These are phyloP conservation scores for Ancistrus triradiatus DNA, from an alignment of 2,113 vertebrate genomes.

Conservation along the genomic window DNA sequence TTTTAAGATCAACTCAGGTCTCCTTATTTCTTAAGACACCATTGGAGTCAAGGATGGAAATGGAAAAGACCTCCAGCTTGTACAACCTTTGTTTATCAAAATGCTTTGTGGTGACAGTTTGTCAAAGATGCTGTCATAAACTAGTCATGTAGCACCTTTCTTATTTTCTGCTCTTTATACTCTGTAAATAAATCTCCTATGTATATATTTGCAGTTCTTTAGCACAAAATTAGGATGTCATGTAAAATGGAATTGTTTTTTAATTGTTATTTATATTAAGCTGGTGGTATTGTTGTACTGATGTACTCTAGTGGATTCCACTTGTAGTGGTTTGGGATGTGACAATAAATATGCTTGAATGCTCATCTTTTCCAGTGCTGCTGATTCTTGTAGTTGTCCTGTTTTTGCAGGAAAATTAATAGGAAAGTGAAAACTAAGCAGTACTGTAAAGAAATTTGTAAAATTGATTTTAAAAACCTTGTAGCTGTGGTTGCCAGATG, in stretches of 20 bases:
- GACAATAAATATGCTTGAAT: constrained; percentile 48
- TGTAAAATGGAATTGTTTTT: constrained; percentile 46
- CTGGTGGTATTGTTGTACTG: constrained; percentile 36
- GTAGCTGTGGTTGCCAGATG: too few species aligned
- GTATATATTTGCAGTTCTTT: constrained; percentile 47
- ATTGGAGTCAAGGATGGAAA: constrained; percentile 21
- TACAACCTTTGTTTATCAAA: constrained; percentile 21
- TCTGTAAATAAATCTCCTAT: constrained; percentile 39
- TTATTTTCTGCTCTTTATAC: constrained; percentile 49
- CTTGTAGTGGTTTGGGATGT: constrained; percentile 36
- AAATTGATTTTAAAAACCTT: too few species aligned
- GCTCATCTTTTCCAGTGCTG: neutral
- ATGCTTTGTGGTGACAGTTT: constrained; percentile 39
- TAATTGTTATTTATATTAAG: constrained; percentile 39
- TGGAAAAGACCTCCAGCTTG: constrained; percentile 35
- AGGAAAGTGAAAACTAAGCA: too few species aligned
- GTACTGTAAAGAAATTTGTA: too few species aligned
- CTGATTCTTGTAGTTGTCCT: too few species aligned
- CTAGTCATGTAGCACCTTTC: constrained; percentile 42
- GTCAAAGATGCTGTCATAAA: constrained; percentile 35
- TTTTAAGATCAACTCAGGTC: constrained; percentile 51
- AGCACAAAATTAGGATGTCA: constrained; percentile 48
- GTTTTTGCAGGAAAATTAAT: too few species aligned
- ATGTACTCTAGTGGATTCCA: constrained; percentile 34
- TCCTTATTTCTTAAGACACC: constrained; percentile 37